Percentiles rank a stretch among this genome's conserved stretches.
These are phyloP conservation scores for Amiota minor DNA, from an alignment of 2,888 invertebrate genomes.

Conservation along the genomic window DNA sequence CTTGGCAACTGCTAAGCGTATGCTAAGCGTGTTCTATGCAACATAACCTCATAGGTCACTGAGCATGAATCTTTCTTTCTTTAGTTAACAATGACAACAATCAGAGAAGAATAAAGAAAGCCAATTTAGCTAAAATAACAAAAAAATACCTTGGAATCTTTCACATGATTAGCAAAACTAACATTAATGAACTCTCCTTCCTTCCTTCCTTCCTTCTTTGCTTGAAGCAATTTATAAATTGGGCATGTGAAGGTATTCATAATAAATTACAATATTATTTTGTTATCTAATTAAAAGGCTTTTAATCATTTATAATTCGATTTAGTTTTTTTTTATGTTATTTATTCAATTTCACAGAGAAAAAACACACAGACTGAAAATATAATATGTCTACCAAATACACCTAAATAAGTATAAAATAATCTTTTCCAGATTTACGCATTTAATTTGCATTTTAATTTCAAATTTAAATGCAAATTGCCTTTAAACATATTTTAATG, in stretches of 20 bases:
- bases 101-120: too few relatives aligned
- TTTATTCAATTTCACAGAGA: too few relatives aligned
- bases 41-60: not conserved
- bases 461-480: slow-evolving; percentile 26
- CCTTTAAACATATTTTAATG: not conserved
- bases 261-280: too few relatives aligned
- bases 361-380: too few relatives aligned
- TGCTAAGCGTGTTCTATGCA: not conserved
- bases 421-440: slow-evolving; percentile 16
- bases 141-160: too few relatives aligned
- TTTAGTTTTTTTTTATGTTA: not conserved
- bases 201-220: not conserved
- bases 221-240: not conserved
- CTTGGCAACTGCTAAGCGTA: slow-evolving; percentile 11
- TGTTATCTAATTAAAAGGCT: not conserved
- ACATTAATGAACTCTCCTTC: not conserved
- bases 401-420: too few relatives aligned
- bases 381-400: too few relatives aligned
- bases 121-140: too few relatives aligned
- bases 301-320: slow-evolving; percentile 4
- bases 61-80: not conserved
- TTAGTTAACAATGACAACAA: too few relatives aligned
- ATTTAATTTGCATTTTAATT: slow-evolving; percentile 14
- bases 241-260: too few relatives aligned
- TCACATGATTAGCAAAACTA: too few relatives aligned